These are phyloP conservation scores for Magallana ariakensis DNA, from an alignment of 1,140 invertebrate species.

Conservation along the genomic window DNA sequence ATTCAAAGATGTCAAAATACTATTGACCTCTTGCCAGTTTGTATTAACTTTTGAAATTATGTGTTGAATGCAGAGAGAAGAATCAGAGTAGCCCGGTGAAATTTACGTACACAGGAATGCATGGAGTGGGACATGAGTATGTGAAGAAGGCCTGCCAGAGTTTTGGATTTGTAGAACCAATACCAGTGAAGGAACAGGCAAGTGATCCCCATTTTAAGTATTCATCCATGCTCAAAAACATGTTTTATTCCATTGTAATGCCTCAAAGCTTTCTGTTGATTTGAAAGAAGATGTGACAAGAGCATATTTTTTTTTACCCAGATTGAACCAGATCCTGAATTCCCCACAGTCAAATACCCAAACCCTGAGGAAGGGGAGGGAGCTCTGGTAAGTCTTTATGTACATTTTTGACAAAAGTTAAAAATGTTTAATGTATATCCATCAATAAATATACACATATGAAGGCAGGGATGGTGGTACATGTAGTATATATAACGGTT, in stretches of 20 bases:
- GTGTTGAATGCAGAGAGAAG: conserved; percentile 74
- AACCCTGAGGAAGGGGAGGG: conserved; percentile 98
- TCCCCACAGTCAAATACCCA: conserved; percentile 97
- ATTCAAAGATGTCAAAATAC: no score
- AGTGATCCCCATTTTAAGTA: neutral
- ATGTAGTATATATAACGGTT: no score
- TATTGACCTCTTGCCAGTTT: neutral
- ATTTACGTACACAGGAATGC: conserved; percentile 97
- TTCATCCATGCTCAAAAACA: no score
- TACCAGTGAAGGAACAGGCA: conserved; percentile 87
- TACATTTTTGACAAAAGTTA: no score
- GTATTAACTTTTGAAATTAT: neutral
- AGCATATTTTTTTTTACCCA: conserved; percentile 80
- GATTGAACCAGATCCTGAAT: conserved; percentile 95
- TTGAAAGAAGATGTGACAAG: neutral
- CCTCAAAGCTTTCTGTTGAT: neutral
- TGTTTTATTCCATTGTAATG: neutral
- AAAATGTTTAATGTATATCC: no score
- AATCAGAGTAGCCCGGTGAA: conserved; percentile 84
- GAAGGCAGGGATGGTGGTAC: no score
- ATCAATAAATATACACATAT: no score
- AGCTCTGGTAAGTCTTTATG: conserved; percentile 83
- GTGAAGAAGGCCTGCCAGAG: conserved; percentile 87
- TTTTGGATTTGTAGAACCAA: conserved; percentile 87
- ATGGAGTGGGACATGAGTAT: conserved; percentile 95